Evolutionary conservation across 1,140 invertebrate genomes (phyloP).

Genomic region (Leptinotarsa texana): DNA sequence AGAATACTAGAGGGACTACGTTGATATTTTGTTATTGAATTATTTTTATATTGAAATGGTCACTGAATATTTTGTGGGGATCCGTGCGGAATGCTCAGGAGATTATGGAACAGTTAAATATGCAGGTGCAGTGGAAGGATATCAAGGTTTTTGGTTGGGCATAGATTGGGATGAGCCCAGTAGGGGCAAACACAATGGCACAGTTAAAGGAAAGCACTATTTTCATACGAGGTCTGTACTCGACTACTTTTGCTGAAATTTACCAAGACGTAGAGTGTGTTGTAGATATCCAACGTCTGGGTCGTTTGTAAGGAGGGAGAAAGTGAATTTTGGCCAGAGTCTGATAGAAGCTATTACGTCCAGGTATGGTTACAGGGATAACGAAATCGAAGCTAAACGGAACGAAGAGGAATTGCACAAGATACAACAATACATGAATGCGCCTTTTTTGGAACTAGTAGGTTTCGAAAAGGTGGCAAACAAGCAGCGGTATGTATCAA

Average conservation of each 20-base stretch:
- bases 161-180: constrained; percentile 90
- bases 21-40: no score
- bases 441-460: constrained; percentile 82
- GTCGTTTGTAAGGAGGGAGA: constrained; percentile 83
- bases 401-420: constrained; percentile 65
- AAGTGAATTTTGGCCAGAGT: constrained; percentile 72
- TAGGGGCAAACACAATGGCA: constrained; percentile 90
- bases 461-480: constrained; percentile 84
- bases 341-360: constrained; percentile 73
- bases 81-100: constrained; percentile 49
- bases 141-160: constrained; percentile 77
- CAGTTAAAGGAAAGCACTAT: constrained; percentile 77
- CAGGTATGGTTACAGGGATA: constrained; percentile 72
- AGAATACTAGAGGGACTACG: no score
- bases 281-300: constrained; percentile 70
- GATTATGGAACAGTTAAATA: constrained; percentile 58
- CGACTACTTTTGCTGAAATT: constrained; percentile 31
- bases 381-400: constrained; percentile 61
- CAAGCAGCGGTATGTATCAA: constrained; percentile 69
- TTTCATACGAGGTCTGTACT: constrained; percentile 71
- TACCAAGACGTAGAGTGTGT: constrained; percentile 13
- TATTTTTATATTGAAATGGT: constrained; percentile 2
- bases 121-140: constrained; percentile 60
- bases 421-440: constrained; percentile 69
- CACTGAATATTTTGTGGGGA: constrained; percentile 36